Percentiles rank a stretch among this genome's conserved stretches.
Evolutionary conservation across 2,113 vertebrate genomes (phyloP).

Genomic region (Cheilinus undulatus): DNA sequence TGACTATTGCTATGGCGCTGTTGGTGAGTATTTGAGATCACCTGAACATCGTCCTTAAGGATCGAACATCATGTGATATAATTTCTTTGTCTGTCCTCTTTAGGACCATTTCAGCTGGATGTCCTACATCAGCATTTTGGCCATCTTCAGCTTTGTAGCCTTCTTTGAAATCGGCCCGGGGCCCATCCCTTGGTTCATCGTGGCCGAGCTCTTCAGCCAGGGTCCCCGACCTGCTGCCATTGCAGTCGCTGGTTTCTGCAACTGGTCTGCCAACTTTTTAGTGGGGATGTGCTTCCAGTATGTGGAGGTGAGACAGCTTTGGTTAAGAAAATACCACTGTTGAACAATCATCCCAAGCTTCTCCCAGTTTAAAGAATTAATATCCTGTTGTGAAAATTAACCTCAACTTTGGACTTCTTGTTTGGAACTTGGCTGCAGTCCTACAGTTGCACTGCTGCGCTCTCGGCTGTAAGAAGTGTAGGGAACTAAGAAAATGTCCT

Average conservation of each 20-base stretch:
- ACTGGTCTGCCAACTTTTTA: constrained; percentile 95
- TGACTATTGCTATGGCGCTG: constrained; percentile 91
- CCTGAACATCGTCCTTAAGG: background rate
- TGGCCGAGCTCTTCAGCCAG: constrained; percentile 94
- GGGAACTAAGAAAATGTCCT: no score
- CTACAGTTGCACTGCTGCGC: no score
- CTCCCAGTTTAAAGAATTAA: no score
- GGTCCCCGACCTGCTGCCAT: constrained; percentile 92
- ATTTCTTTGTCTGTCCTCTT: background rate
- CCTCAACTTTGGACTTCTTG: no score
- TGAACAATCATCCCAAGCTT: no score
- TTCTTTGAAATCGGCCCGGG: constrained; percentile 96
- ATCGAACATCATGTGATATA: background rate
- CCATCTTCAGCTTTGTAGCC: constrained; percentile 93
- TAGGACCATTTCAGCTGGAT: constrained; percentile 89
- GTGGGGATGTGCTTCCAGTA: constrained; percentile 95
- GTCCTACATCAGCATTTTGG: constrained; percentile 92
- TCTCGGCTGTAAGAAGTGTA: no score
- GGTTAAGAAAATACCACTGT: no score
- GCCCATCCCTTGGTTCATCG: constrained; percentile 95
- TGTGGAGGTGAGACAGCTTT: constrained; percentile 83
- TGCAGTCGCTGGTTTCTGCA: constrained; percentile 90
- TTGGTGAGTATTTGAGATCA: constrained; percentile 83
- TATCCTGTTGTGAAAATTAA: no score
- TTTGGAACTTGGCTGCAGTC: no score